A percentile compares a stretch with the other conserved stretches of the same genome.
phyloP scores from a whole-genome alignment of 2,888 invertebrate species.

The Ganaspis brasiliensis region DNA sequence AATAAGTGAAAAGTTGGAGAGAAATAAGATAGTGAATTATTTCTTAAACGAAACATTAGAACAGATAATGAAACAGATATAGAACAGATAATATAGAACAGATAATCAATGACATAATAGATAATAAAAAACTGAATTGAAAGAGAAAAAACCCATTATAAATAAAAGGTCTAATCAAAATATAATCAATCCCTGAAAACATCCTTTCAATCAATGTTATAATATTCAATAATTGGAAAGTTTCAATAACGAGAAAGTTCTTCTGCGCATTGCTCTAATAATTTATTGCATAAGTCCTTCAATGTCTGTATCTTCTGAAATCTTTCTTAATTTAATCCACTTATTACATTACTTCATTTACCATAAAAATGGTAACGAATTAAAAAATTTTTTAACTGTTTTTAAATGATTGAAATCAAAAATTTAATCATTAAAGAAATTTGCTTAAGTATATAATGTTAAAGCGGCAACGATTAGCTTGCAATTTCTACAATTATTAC shows the following conservation, averaged over 20 bases:
- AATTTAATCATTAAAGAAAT: neutral
- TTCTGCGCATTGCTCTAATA: constrained; percentile 1
- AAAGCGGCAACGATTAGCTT: neutral
- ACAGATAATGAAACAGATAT: no score
- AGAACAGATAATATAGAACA: no score
- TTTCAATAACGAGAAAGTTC: constrained; percentile 4
- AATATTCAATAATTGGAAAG: constrained; percentile 14
- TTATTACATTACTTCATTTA: neutral
- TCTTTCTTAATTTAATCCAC: neutral
- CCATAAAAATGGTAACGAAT: neutral
- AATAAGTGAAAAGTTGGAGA: no score
- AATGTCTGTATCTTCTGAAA: constrained; percentile 6
- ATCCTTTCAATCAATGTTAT: constrained; percentile 4
- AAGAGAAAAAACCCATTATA: neutral
- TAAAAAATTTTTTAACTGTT: no score
- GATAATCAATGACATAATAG: no score
- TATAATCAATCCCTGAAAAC: neutral
- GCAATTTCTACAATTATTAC: constrained; percentile 6
- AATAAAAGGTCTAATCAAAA: neutral
- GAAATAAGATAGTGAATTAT: no score
- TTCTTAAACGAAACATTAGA: no score
- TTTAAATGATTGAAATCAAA: neutral
- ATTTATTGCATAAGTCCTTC: neutral
- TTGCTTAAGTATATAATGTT: neutral
- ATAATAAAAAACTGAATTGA: no score